Conservation (phyloP, 2,888 invertebrate species). For the Napeogenes sylphis region DNA sequence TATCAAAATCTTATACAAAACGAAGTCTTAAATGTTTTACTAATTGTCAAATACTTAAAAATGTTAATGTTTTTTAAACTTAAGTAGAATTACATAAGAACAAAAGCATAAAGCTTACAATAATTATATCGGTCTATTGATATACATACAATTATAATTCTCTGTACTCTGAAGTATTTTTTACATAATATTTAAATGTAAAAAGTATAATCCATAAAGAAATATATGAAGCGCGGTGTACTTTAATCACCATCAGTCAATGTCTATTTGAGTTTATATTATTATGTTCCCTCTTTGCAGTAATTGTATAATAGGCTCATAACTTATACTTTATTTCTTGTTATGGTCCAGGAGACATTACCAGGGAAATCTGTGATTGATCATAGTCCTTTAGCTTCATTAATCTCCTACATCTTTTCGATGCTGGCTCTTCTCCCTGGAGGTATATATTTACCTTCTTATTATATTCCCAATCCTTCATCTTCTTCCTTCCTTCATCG, state of each 20-base stretch:
- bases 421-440: constrained; percentile 47
- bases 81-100: too few relatives aligned
- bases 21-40: too few relatives aligned
- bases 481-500: too few relatives aligned
- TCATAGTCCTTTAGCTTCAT: constrained; percentile 73
- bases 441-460: constrained; percentile 31
- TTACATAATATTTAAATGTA: background rate
- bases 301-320: constrained; percentile 8
- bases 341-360: constrained; percentile 14
- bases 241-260: constrained; percentile 1
- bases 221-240: background rate
- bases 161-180: too few relatives aligned
- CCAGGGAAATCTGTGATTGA: constrained; percentile 60
- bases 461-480: background rate
- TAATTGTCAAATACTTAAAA: too few relatives aligned
- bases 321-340: constrained; percentile 16
- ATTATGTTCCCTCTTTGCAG: constrained; percentile 9
- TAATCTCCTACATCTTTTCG: constrained; percentile 70
- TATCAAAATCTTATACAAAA: too few relatives aligned
- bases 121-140: too few relatives aligned
- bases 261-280: constrained; percentile 4
- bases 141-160: too few relatives aligned
- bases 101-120: too few relatives aligned
- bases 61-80: too few relatives aligned
- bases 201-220: background rate